phyloP scores from a whole-genome alignment of 2,113 vertebrate genomes.

The Labrus mixtus region DNA sequence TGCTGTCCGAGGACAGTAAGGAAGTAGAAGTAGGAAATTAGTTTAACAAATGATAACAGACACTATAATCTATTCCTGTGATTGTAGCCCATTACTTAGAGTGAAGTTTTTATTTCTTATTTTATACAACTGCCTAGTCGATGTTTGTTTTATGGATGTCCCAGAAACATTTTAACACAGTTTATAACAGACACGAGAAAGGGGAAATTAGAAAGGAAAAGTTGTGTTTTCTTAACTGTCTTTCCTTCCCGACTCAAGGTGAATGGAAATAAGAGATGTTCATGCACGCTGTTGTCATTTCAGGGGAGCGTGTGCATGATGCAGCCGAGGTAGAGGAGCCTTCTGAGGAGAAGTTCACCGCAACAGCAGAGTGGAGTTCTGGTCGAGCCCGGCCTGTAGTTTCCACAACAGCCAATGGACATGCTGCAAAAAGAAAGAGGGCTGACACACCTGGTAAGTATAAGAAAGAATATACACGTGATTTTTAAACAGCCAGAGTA shows the following conservation, averaged over 20 bases:
- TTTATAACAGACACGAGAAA: too few relatives aligned
- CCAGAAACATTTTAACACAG: too few relatives aligned
- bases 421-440: slow-evolving; percentile 86
- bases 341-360: slow-evolving; percentile 82
- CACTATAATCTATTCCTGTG: background rate
- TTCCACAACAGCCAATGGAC: slow-evolving; percentile 85
- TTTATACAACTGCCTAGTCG: too few relatives aligned
- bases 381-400: slow-evolving; percentile 83
- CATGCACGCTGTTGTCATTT: slow-evolving; percentile 14
- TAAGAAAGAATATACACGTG: background rate
- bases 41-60: background rate
- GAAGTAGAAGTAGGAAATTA: background rate
- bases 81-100: too few relatives aligned
- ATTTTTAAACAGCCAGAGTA: background rate
- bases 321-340: slow-evolving; percentile 85
- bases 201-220: too few relatives aligned
- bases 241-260: slow-evolving; percentile 4
- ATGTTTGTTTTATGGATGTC: too few relatives aligned
- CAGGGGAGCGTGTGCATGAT: slow-evolving; percentile 82
- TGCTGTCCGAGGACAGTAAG: too few relatives aligned
- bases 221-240: background rate
- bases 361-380: slow-evolving; percentile 83
- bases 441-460: slow-evolving; percentile 87
- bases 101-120: too few relatives aligned
- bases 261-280: background rate